phyloP scores from a whole-genome alignment of 2,113 vertebrate species.

The Hippopotamus amphibius region DNA sequence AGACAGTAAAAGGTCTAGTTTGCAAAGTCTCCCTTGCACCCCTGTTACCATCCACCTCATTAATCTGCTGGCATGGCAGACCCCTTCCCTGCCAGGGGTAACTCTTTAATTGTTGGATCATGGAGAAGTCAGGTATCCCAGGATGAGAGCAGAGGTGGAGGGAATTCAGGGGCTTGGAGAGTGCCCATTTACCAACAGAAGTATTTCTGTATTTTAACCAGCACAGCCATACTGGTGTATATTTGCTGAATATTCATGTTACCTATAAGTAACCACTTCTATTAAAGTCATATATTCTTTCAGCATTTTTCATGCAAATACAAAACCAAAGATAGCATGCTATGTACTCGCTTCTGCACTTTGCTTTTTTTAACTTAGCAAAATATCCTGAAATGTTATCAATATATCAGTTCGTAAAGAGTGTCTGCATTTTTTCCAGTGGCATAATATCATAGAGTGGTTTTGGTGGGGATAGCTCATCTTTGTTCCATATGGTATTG shows the following conservation, averaged over 20 bases:
- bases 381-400: not conserved
- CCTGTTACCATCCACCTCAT: not conserved
- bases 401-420: not conserved
- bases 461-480: not conserved
- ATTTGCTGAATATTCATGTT: not conserved
- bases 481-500: not conserved
- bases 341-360: not conserved
- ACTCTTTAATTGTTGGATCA: not conserved
- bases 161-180: not conserved
- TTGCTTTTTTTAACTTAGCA: not conserved
- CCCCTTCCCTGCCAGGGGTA: not conserved
- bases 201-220: not conserved
- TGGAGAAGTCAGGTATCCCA: not conserved
- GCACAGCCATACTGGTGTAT: not conserved
- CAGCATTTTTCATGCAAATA: not conserved
- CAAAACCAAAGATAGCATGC: not conserved
- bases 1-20: not conserved
- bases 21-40: not conserved
- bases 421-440: not conserved
- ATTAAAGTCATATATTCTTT: not conserved
- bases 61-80: not conserved
- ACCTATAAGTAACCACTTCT: not conserved
- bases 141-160: not conserved
- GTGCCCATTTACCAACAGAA: not conserved
- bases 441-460: not conserved